Base-by-base conservation (phyloP, 2,888 invertebrate genomes). In the Doris montereyensis region DNA sequence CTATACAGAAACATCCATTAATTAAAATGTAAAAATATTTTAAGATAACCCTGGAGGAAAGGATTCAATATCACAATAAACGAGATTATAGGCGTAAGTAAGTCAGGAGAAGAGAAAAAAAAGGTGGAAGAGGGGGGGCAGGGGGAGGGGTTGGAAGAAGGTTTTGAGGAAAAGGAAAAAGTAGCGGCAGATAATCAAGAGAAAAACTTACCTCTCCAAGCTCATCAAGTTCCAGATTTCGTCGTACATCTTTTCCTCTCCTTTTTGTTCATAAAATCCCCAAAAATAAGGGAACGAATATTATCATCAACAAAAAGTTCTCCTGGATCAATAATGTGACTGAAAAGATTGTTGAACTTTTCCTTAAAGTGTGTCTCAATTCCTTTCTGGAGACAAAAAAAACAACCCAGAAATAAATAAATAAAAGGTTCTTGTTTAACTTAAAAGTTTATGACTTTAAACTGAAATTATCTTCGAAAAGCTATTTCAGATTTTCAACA, bases 331-430 rank as follows among this genome's bases (percentile, higher is more conserved):
- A 85, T 85, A 67, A 90, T 87, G 82, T 89, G 89, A 57, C 85
- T 83, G 78, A 91, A 90, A 41, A 91, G 80, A 32, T 68, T 83
- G 81, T 87, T 86, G 75, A 89, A 83, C 84, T 90, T 90, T 82
- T 90, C 91, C 83, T 90, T 91, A 82, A 90, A 91, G 76, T 90
- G 88, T 5, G 82, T 82, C 81, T 90, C 91, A 57, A 89, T 86
- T 70, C 86, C 84, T 2, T 80, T 70, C 90, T 90, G 82, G 4
- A 81, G 81, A 35, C 4, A 57, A 28, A 68, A 21, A 26, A 34
- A 62, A 30, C 24, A 57, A n/a, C n/a, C n/a, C n/a, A n/a, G n/a
- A n/a, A n/a, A n/a, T n/a, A n/a, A n/a, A n/a, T n/a, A n/a, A n/a
- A n/a, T n/a, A n/a, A n/a, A n/a, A n/a, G n/a, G n/a, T n/a, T n/a